These are phyloP conservation scores for Digitonthophagus gazella DNA, from an alignment of 2,888 invertebrate species.

Conservation along the genomic window DNA sequence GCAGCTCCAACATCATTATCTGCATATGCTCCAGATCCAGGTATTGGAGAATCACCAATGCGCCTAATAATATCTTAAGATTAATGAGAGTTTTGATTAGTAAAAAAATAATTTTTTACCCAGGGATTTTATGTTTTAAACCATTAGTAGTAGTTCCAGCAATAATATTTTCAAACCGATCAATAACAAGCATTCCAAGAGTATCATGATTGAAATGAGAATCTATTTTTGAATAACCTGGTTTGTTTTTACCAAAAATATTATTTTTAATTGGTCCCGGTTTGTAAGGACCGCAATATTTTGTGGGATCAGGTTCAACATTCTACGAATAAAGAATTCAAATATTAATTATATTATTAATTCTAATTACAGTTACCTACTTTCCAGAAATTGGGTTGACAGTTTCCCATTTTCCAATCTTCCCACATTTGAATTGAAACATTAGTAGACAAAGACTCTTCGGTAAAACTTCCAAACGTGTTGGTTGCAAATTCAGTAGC, in stretches of 20 bases:
- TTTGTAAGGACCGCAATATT: constrained; percentile 83
- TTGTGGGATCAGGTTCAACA: constrained; percentile 80
- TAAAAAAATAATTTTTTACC: constrained; percentile 53
- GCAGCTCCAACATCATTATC: constrained; percentile 83
- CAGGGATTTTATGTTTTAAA: constrained; percentile 87
- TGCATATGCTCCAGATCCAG: constrained; percentile 94
- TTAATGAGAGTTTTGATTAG: constrained; percentile 26
- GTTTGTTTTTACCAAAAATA: constrained; percentile 20
- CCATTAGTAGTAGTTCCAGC: constrained; percentile 97
- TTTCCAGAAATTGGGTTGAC: constrained; percentile 96
- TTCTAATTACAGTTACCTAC: constrained; percentile 47
- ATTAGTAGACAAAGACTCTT: constrained; percentile 72
- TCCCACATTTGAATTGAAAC: constrained; percentile 68
- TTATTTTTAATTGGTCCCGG: constrained; percentile 40
- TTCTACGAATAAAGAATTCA: too few relatives aligned
- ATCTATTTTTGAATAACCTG: constrained; percentile 39
- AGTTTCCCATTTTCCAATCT: constrained; percentile 73
- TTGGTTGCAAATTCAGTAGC: constrained; percentile 85
- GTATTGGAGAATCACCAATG: constrained; percentile 80
- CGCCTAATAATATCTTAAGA: too few relatives aligned
- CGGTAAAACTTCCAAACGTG: constrained; percentile 86
- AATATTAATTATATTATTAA: too few relatives aligned
- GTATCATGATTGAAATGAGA: constrained; percentile 86
- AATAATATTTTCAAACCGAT: constrained; percentile 72
- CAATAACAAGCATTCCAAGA: constrained; percentile 91